A percentile compares a stretch with the other conserved stretches of the same genome.
Conservation (phyloP, 2,888 invertebrate genomes). For the Osmoderma eremita region DNA sequence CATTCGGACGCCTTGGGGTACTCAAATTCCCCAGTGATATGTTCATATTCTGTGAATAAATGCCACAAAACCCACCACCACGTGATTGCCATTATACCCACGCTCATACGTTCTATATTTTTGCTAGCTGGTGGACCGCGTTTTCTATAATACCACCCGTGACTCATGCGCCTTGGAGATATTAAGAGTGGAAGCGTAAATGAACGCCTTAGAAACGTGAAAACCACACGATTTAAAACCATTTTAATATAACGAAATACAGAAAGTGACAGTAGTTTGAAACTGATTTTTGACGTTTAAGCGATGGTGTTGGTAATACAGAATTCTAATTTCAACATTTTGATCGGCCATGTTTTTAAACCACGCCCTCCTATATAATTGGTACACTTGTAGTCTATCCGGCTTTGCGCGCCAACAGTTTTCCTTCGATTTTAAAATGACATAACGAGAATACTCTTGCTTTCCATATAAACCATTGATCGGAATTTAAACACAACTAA, state of each 20-base stretch:
- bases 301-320: too few species aligned
- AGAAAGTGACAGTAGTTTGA: too few species aligned
- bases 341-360: too few species aligned
- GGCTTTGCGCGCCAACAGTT: too few species aligned
- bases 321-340: too few species aligned
- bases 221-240: not conserved
- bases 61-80: conserved; percentile 41
- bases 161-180: not conserved
- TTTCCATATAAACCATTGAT: too few species aligned
- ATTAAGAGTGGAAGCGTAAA: not conserved
- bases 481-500: too few species aligned
- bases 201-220: not conserved
- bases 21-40: conserved; percentile 71
- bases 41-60: conserved; percentile 29
- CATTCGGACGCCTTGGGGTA: conserved; percentile 73
- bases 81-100: not conserved
- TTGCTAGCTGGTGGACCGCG: conserved; percentile 3
- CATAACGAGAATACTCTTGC: too few species aligned
- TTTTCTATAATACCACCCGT: conserved; percentile 29
- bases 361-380: too few species aligned
- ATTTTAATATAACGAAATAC: not conserved
- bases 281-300: too few species aligned
- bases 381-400: too few species aligned
- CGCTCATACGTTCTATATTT: not conserved
- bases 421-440: too few species aligned